Conservation (phyloP, 2,888 invertebrate genomes). For the Nematopogon swammerdamellus region DNA sequence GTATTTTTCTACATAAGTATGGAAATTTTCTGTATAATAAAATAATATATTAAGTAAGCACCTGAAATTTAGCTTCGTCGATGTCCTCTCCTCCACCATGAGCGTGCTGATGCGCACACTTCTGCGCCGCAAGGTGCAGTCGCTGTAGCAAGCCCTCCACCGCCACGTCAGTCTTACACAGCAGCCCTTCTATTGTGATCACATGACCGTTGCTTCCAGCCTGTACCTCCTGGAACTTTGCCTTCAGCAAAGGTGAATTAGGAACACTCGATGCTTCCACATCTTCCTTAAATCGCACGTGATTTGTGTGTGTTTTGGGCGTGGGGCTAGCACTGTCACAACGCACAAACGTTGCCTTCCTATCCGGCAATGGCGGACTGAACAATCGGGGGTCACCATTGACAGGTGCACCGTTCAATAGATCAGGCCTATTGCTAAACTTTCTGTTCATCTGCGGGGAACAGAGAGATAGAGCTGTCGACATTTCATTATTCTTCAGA, state of each 20-base stretch:
- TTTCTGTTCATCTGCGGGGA: slow-evolving; percentile 56
- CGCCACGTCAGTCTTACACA: slow-evolving; percentile 67
- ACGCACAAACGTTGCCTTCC: slow-evolving; percentile 27
- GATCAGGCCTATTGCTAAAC: slow-evolving; percentile 39
- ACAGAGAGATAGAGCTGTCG: slow-evolving; percentile 42
- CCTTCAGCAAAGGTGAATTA: slow-evolving; percentile 37
- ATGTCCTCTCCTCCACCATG: slow-evolving; percentile 74
- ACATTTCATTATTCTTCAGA: slow-evolving; percentile 42
- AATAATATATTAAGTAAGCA: too few relatives aligned
- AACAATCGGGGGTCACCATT: slow-evolving; percentile 28
- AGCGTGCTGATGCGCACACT: slow-evolving; percentile 69
- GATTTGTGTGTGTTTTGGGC: slow-evolving; percentile 34
- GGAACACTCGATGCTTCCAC: slow-evolving; percentile 45
- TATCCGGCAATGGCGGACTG: slow-evolving; percentile 33
- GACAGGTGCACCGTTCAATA: slow-evolving; percentile 41
- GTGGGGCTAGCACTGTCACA: slow-evolving; percentile 30
- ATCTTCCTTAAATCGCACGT: slow-evolving; percentile 47
- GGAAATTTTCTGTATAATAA: too few relatives aligned
- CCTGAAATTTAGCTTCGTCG: slow-evolving; percentile 74
- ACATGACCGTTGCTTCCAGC: slow-evolving; percentile 55
- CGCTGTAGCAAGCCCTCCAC: slow-evolving; percentile 65
- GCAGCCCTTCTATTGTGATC: slow-evolving; percentile 56
- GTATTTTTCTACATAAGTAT: too few relatives aligned
- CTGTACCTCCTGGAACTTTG: slow-evolving; percentile 34
- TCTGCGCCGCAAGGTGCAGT: slow-evolving; percentile 67